Evolutionary conservation across 2,888 invertebrate genomes (phyloP).

Genomic region (Dolichomitus sp.): DNA sequence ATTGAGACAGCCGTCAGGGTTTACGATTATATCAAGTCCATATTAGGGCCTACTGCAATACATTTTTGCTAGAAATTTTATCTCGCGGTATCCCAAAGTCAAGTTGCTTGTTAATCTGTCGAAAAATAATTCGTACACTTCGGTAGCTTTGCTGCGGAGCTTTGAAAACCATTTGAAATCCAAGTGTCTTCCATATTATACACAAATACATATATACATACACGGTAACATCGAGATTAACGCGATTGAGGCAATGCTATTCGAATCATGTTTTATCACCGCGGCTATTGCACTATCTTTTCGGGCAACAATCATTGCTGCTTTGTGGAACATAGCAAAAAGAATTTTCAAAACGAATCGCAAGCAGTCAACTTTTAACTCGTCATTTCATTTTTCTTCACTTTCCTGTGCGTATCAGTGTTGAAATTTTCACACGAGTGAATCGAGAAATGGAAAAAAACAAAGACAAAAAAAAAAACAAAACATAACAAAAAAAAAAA

Average conservation of each 20-base stretch:
- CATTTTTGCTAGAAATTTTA: not conserved
- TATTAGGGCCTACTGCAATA: not conserved
- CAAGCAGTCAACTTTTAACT: not conserved
- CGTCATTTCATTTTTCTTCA: not conserved
- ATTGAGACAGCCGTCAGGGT: not conserved
- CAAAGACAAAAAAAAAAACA: not conserved
- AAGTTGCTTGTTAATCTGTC: not conserved
- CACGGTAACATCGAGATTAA: conserved; percentile 32
- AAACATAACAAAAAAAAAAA: not conserved
- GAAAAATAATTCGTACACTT: not conserved
- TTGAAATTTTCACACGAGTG: conserved; percentile 3
- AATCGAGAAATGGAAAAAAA: not conserved
- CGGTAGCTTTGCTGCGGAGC: conserved; percentile 23
- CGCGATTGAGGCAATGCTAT: conserved; percentile 10
- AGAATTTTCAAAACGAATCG: not conserved
- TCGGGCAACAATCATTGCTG: conserved; percentile 5
- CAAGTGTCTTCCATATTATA: conserved; percentile 62
- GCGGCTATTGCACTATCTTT: not conserved
- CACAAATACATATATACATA: conserved; percentile 31
- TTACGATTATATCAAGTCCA: not conserved
- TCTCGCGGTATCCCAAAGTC: not conserved
- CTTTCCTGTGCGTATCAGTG: conserved; percentile 1
- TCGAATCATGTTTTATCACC: conserved; percentile 15
- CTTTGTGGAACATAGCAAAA: conserved; percentile 5
- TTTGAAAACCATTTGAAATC: conserved; percentile 12